Base-by-base conservation (phyloP, 2,888 invertebrate genomes). In the Fragum sueziense region DNA sequence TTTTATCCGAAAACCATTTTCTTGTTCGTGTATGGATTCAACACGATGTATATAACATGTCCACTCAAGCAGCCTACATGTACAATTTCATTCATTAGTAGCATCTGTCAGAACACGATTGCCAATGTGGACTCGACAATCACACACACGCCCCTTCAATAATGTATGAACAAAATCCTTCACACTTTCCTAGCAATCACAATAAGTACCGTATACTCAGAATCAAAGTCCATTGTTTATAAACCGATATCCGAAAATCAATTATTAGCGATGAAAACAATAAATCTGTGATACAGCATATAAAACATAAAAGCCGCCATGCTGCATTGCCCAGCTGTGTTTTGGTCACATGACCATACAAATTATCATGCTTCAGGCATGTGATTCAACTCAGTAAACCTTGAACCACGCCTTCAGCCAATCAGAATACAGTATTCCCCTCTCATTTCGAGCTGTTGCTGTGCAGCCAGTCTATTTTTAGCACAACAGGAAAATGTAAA, bases 301-400 rank as follows among this genome's bases (percentile, higher is more conserved):
- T 52, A 80, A 77, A 80, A 78, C 75, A 82, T 72, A 70, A 74
- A 80, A 74, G 70, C 82, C 77, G 78, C 82, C 84, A 84, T 84
- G 84, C 82, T 82, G 82, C 80, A 78, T 52, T 67, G 37, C 57
- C 77, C 85, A 86, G 85, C 88, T 86, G 86, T 88, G 88, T 89
- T 90, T 88, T 88, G 87, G 85, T 90, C 90, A 90, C 86, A 88
- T 90, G 89, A 90, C 90, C 70, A 74, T 57, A 74, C 67, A 70
- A 72, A 80, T 85, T 76, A 83, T 84, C 87, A 86, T 85, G 85
- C 85, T 80, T 65, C 65, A 72, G 70, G 80, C 84, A 85, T 78
- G 84, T 87, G 87, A 89, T 89, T 88, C 87, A 87, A 87, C 84
- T 79, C 74, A 70, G 69, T 77, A 76, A 79, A 79, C 85, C 87